A percentile compares a stretch with the other conserved stretches of the same genome.
Evolutionary conservation across 2,888 invertebrate species (phyloP).

Genomic region (Agapetus fuscipes): DNA sequence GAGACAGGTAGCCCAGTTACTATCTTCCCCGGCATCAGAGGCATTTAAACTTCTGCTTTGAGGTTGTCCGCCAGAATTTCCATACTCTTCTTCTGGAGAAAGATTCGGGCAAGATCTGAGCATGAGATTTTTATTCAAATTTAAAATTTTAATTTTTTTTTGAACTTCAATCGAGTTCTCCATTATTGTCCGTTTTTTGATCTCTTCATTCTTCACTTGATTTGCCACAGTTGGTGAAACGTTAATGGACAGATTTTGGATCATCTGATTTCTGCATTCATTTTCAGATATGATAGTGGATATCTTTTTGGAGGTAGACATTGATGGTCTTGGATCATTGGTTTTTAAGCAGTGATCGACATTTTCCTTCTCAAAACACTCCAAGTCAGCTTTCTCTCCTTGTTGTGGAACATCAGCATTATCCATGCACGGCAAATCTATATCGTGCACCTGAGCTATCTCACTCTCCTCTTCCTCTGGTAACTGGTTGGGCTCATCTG

Average conservation of each 20-base stretch:
- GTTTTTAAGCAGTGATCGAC: neutral
- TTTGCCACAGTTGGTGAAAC: neutral
- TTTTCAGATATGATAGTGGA: neutral
- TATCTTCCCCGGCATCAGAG: too few species aligned
- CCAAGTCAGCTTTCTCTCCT: constrained; percentile 61
- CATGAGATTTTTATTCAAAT: neutral
- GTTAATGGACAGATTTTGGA: neutral
- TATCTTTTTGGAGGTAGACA: neutral
- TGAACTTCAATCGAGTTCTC: neutral
- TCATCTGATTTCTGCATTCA: neutral
- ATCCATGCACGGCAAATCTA: too few species aligned
- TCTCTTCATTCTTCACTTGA: neutral
- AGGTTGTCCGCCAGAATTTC: too few species aligned
- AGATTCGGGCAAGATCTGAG: too few species aligned
- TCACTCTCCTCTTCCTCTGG: too few species aligned
- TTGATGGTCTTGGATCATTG: neutral
- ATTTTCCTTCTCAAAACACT: constrained; percentile 57
- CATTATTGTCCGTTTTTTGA: neutral
- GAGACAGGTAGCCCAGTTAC: too few species aligned
- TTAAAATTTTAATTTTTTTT: neutral
- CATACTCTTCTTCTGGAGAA: too few species aligned
- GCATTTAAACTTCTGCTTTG: too few species aligned
- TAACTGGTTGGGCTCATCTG: too few species aligned
- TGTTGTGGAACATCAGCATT: constrained; percentile 28
- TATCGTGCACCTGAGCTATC: too few species aligned